Conservation (phyloP, 2,888 invertebrate genomes). For the Calameuta pallipes region DNA sequence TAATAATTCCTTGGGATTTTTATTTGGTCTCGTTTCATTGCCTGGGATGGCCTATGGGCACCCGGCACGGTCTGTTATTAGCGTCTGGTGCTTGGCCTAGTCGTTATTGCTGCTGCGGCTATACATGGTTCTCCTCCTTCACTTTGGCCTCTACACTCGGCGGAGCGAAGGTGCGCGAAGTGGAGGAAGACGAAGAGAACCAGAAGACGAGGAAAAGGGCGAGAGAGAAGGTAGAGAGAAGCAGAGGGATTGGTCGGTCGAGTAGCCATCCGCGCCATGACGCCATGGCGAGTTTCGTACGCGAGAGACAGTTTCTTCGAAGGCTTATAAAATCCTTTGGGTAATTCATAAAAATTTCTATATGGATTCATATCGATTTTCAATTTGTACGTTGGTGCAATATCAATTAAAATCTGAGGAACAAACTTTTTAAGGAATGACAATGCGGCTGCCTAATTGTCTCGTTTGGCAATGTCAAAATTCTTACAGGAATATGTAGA, state of each 20-base stretch:
- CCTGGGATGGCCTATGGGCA: slow-evolving; percentile 65
- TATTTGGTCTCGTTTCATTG: slow-evolving; percentile 64
- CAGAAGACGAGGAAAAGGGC: slow-evolving; percentile 34
- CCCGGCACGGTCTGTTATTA: slow-evolving; percentile 66
- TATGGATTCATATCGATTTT: not conserved
- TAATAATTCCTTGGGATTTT: slow-evolving; percentile 65
- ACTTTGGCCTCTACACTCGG: slow-evolving; percentile 29
- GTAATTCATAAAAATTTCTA: not conserved
- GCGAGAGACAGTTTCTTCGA: not conserved
- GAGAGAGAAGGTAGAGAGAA: not conserved
- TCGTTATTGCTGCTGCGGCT: slow-evolving; percentile 64
- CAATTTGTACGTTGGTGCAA: not conserved
- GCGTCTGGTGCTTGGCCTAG: slow-evolving; percentile 63
- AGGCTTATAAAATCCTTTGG: not conserved
- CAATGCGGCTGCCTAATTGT: not conserved
- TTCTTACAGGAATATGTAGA: not conserved
- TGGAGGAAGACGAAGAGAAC: slow-evolving; percentile 5
- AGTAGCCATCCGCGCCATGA: slow-evolving; percentile 47
- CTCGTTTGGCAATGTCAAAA: not conserved
- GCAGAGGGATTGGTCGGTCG: slow-evolving; percentile 53
- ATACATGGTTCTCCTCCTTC: slow-evolving; percentile 41
- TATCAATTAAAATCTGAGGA: not conserved
- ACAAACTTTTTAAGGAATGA: not conserved
- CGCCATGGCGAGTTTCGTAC: slow-evolving; percentile 40
- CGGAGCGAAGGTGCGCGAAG: slow-evolving; percentile 43